Percentiles rank a stretch among this genome's conserved stretches.
Conservation (phyloP, 2,888 invertebrate genomes). For the Myopa testacea region DNA sequence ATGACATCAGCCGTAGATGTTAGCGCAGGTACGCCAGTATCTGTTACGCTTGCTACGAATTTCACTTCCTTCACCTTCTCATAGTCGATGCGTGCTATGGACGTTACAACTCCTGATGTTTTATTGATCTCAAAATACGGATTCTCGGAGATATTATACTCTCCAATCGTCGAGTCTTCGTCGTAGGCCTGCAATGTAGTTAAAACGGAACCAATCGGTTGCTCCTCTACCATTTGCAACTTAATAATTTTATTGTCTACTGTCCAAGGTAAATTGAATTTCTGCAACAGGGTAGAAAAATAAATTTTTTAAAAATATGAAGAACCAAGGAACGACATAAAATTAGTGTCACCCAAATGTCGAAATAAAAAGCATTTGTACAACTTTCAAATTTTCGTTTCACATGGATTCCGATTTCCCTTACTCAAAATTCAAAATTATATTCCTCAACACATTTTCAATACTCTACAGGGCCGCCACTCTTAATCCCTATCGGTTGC, state of each 20-base stretch:
- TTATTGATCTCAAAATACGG: constrained; percentile 85
- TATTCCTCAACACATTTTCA: constrained; percentile 60
- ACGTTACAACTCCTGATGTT: constrained; percentile 81
- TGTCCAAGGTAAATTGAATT: constrained; percentile 81
- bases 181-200: constrained; percentile 84
- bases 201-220: constrained; percentile 82
- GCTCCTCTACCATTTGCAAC: constrained; percentile 82
- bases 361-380: constrained; percentile 19
- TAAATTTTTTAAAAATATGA: background rate
- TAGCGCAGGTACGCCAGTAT: constrained; percentile 87
- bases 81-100: constrained; percentile 84
- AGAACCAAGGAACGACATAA: background rate
- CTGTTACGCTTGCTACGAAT: constrained; percentile 85
- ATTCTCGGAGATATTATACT: constrained; percentile 75
- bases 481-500: constrained; percentile 56
- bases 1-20: constrained; percentile 82
- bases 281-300: constrained; percentile 65
- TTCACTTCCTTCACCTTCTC: constrained; percentile 81
- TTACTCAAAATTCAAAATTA: constrained; percentile 51
- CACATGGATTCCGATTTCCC: constrained; percentile 47
- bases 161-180: constrained; percentile 84
- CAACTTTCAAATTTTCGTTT: constrained; percentile 16
- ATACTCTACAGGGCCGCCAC: constrained; percentile 57
- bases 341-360: constrained; percentile 21
- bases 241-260: constrained; percentile 74